A percentile compares a stretch with the other conserved stretches of the same genome.
Conservation (phyloP, 2,888 invertebrate genomes). For the Malthinus flaveolus region DNA sequence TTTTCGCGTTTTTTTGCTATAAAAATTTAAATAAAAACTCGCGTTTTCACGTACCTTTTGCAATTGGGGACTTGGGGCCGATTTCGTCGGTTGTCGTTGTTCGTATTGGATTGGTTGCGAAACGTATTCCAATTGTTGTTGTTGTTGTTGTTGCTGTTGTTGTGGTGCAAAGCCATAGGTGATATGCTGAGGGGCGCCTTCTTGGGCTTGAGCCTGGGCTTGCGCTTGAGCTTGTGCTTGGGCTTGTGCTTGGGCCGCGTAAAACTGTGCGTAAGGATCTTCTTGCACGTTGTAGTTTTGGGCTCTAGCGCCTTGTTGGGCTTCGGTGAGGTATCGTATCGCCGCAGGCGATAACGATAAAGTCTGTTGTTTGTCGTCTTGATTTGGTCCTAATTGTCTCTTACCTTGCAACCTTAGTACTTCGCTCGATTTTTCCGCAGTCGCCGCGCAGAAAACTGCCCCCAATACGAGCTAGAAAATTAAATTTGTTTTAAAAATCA, state of each 20-base stretch:
- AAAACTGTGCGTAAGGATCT: constrained; percentile 16
- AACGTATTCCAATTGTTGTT: constrained; percentile 22
- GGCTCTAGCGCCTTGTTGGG: background rate
- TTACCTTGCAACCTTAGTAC: background rate
- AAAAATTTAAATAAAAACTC: background rate
- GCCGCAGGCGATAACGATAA: background rate
- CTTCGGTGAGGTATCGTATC: background rate
- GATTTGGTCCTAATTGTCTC: background rate
- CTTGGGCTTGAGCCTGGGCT: background rate
- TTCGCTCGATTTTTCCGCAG: background rate
- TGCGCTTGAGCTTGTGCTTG: constrained; percentile 2
- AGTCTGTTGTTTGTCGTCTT: background rate
- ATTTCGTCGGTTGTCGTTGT: constrained; percentile 22
- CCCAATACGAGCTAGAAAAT: constrained; percentile 1
- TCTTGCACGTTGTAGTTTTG: constrained; percentile 10
- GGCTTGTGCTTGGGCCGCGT: constrained; percentile 1
- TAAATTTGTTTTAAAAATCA: background rate
- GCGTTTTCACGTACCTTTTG: constrained; percentile 12
- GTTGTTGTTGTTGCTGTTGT: constrained; percentile 28
- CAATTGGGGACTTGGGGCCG: constrained; percentile 6
- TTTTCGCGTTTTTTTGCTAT: no score
- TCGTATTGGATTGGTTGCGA: constrained; percentile 19
- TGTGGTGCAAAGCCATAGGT: constrained; percentile 26
- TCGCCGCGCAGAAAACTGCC: background rate
- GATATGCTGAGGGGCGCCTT: constrained; percentile 11